Evolutionary conservation across 2,113 vertebrate species (phyloP).

Genomic region (Alces alces): DNA sequence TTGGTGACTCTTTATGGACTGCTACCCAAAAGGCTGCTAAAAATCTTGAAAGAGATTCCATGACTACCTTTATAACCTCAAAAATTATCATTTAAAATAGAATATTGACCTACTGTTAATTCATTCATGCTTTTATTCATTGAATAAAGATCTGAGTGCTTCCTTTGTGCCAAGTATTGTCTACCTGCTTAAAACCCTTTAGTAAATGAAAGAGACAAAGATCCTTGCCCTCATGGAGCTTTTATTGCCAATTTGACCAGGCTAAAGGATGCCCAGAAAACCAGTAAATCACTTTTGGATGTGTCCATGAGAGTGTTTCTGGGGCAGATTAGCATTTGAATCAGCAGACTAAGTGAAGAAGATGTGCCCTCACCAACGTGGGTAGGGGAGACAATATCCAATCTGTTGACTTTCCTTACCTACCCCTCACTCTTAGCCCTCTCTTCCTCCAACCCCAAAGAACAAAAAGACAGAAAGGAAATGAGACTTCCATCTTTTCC

Average conservation of each 20-base stretch:
- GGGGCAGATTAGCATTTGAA: neutral
- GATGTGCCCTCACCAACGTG: neutral
- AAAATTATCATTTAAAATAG: conserved; percentile 9
- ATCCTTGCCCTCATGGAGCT: neutral
- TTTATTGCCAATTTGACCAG: neutral
- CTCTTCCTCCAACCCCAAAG: neutral
- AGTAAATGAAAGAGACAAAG: neutral
- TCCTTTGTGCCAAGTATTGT: neutral
- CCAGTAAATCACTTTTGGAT: neutral
- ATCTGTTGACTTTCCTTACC: neutral
- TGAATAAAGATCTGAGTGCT: neutral
- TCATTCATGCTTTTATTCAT: conserved; percentile 16
- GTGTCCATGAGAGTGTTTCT: neutral
- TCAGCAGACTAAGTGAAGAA: neutral
- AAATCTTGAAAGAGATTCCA: neutral
- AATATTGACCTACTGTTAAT: neutral
- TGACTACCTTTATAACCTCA: neutral
- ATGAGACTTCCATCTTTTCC: neutral
- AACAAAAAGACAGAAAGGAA: neutral
- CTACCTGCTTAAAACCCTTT: neutral
- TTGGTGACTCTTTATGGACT: neutral
- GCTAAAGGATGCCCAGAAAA: neutral
- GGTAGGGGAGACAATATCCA: neutral
- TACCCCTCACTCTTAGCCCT: neutral
- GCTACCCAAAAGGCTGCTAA: neutral